Evolutionary conservation across 2,797 vertebrate genomes (phyloP), one percentile per base, ranked within the genome.

Genomic region (Tadarida brasiliensis): DNA sequence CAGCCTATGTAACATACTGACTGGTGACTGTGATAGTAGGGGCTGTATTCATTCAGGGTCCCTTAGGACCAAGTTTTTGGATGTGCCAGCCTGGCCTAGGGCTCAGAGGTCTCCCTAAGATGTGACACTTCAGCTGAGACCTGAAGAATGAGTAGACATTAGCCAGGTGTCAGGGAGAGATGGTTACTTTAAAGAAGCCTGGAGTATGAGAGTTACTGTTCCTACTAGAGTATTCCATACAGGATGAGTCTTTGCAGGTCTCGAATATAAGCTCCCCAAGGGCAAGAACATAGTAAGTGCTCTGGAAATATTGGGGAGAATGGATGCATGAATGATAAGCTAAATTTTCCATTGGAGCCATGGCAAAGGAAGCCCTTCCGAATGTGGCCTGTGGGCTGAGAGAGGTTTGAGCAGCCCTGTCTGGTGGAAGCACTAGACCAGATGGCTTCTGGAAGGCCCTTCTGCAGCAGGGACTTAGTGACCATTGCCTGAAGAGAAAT

Each of bases 21-120:
- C 35, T 51, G 5, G 28, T 1, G 1, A 3, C 65, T 67, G 0
- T 39, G 30, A 19, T 3, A 16, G 2, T 16, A n/a, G 49, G 5
- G 19, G 19, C 14, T 14, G 0, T 49, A 1, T 24, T 33, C 51
- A 65, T 17, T 67, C 65, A 59, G 73, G 77, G 22, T 14, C 1
- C 44, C 57, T 65, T n/a, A n/a, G 63, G 20, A 56, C 56, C 87
- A 56, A 11, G 8, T n/a, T n/a, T 28, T 20, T n/a, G 12, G 57
- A 4, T 35, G 24, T 71, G 20, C 54, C 65, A 59, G 19, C 61
- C 56, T 71, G 56, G 28, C 24, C 15, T 22, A 3, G 11, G 26
- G 14, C 30, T 39, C 65, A 81, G 49, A 70, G 47, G 30, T 28
- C 57, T 59, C 51, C 26, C n/a, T 67, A 26, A 68, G 9, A 11